Conservation (phyloP, 2,113 vertebrate genomes). For the Aptenodytes forsteri region DNA sequence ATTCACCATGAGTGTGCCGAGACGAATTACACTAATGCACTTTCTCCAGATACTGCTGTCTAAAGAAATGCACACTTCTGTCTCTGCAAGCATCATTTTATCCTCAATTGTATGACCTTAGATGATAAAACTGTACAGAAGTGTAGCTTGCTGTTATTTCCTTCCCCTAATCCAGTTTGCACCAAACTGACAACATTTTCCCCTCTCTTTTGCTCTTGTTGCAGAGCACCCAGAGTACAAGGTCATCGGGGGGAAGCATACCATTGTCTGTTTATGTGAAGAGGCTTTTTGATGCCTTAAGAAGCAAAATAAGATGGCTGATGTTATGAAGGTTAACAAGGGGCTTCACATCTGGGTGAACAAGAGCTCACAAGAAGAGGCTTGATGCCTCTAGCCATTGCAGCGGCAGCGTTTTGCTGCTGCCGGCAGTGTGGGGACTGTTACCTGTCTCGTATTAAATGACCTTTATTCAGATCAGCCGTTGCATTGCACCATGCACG, state of each 20-base stretch:
- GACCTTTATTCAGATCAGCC: not conserved
- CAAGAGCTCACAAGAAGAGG: not conserved
- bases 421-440: not conserved
- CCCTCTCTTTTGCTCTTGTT: not conserved
- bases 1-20: not conserved
- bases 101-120: not conserved
- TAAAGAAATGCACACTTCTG: not conserved
- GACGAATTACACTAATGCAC: not conserved
- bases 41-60: not conserved
- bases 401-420: fast-evolving
- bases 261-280: not conserved
- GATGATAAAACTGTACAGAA: not conserved
- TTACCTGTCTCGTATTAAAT: not conserved
- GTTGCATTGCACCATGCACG: fast-evolving
- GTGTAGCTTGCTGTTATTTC: not conserved
- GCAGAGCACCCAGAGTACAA: not conserved
- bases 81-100: not conserved
- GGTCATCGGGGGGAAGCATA: not conserved
- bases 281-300: not conserved
- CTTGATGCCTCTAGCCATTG: not conserved
- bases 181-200: fast-evolving
- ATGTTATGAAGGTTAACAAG: not conserved
- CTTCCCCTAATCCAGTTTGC: not conserved
- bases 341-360: not conserved
- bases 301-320: not conserved